A percentile compares a stretch with the other conserved stretches of the same genome.
Evolutionary conservation across 2,797 vertebrate species (phyloP).

Genomic region (Bucorvus abyssinicus): DNA sequence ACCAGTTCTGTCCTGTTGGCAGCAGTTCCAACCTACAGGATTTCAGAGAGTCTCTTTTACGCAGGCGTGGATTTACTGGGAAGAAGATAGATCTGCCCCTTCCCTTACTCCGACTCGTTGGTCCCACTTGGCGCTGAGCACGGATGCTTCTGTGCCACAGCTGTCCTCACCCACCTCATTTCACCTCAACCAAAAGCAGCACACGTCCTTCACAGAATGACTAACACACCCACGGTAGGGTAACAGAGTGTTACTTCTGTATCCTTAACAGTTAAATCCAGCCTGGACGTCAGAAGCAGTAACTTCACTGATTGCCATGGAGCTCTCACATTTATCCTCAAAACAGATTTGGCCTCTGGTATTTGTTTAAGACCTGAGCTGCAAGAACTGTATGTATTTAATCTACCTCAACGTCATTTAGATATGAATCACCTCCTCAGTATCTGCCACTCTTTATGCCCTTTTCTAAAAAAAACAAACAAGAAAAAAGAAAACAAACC

Average conservation of each 20-base stretch:
- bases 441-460: not conserved
- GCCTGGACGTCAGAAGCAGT: not conserved
- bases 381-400: not conserved
- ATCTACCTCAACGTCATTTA: not conserved
- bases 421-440: not conserved
- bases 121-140: not conserved
- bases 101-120: not conserved
- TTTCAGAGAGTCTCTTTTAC: not conserved
- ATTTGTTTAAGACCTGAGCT: not conserved
- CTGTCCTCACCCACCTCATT: accelerated
- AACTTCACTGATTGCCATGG: not conserved
- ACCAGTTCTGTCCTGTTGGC: not conserved
- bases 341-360: not conserved
- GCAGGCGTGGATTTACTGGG: not conserved
- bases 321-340: not conserved
- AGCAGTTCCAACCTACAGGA: not conserved
- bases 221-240: not conserved
- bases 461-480: not conserved
- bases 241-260: not conserved
- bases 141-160: accelerated
- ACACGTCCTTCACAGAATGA: not conserved
- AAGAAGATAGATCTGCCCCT: not conserved
- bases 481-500: not conserved
- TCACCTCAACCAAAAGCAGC: not conserved
- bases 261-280: not conserved